phyloP scores from a whole-genome alignment of 2,888 invertebrate genomes.

The Frankliniella intonsa region DNA sequence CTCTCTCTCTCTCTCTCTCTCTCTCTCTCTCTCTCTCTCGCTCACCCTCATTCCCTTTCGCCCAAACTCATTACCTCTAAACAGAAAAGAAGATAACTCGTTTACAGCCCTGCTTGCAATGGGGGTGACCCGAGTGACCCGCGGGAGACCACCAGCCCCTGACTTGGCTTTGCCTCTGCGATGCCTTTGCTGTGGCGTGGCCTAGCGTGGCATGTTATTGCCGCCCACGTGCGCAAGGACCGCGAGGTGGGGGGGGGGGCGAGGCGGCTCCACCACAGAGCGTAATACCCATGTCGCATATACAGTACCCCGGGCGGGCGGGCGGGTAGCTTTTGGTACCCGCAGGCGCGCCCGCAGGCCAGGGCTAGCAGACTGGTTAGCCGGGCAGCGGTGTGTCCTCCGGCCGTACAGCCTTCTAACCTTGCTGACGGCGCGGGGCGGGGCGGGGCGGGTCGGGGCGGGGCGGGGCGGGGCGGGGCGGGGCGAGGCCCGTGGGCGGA shows the following conservation, averaged over 20 bases:
- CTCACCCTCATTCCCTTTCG: no score
- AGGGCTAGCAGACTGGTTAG: neutral
- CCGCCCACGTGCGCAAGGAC: no score
- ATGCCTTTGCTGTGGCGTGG: neutral
- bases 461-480: no score
- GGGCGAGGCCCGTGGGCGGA: neutral
- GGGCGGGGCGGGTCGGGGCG: no score
- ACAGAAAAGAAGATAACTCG: no score
- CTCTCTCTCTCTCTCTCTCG: no score
- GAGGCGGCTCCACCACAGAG: neutral
- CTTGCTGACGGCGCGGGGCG: neutral
- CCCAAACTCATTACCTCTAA: no score
- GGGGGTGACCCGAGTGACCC: no score
- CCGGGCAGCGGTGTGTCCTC: neutral
- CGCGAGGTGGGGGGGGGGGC: neutral
- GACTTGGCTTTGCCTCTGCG: no score
- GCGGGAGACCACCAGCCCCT: no score
- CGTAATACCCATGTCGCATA: neutral
- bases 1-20: neutral
- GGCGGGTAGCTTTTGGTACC: no score
- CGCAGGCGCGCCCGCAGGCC: neutral
- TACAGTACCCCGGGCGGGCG: neutral
- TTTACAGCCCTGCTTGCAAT: no score
- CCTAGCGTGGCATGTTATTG: neutral
- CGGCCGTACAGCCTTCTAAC: neutral